Percentiles rank a stretch among this genome's conserved stretches.
These are phyloP conservation scores for Papilio gigon DNA, from an alignment of 2,888 invertebrate species.

Conservation along the genomic window DNA sequence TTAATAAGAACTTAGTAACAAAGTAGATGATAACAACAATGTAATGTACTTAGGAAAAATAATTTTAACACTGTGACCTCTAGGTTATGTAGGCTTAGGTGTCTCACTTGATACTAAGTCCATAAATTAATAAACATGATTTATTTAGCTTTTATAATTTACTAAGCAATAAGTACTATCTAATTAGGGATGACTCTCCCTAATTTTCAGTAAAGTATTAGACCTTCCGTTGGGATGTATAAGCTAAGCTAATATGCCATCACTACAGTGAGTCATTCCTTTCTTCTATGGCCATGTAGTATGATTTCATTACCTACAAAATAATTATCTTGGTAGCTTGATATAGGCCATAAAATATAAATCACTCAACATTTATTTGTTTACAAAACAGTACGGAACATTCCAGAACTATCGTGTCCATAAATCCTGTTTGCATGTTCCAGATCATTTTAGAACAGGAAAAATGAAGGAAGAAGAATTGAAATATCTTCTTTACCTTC, in stretches of 20 bases:
- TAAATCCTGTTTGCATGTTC: slow-evolving; percentile 20
- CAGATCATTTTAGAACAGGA: slow-evolving; percentile 26
- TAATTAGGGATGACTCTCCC: no score
- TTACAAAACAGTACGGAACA: slow-evolving; percentile 47
- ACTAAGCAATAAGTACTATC: not conserved
- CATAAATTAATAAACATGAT: not conserved
- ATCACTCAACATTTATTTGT: slow-evolving; percentile 54
- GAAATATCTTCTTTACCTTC: slow-evolving; percentile 69
- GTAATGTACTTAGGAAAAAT: no score
- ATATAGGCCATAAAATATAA: slow-evolving; percentile 48
- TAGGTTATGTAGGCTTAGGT: no score
- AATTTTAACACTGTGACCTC: no score
- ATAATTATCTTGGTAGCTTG: not conserved
- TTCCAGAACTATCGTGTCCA: slow-evolving; percentile 19
- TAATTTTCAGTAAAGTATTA: no score
- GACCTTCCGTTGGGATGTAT: no score
- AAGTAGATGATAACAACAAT: no score
- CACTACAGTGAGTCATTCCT: not conserved
- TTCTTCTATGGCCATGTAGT: not conserved
- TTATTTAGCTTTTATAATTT: not conserved
- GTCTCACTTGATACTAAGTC: no score
- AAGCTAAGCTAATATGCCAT: no score
- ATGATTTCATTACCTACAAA: not conserved
- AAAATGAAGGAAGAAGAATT: slow-evolving; percentile 75
- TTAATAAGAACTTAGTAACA: not conserved